These are phyloP conservation scores for Chymomyza fuscimana DNA, from an alignment of 2,888 invertebrate genomes.

Conservation along the genomic window DNA sequence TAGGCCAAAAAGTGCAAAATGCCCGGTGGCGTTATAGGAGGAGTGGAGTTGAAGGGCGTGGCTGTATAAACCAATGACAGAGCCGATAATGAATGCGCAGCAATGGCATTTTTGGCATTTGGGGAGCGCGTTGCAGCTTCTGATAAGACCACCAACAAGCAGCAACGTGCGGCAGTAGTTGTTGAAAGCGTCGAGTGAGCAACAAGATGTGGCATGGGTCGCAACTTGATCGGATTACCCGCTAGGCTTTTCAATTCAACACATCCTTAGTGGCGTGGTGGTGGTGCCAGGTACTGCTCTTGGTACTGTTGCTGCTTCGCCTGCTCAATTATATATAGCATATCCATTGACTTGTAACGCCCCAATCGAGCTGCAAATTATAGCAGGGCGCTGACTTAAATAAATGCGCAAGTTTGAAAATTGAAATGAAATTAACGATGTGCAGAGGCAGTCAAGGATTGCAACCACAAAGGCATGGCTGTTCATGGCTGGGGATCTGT, in stretches of 20 bases:
- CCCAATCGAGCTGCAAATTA: constrained; percentile 49
- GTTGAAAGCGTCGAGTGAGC: constrained; percentile 71
- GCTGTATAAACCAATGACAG: constrained; percentile 44
- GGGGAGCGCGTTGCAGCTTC: constrained; percentile 75
- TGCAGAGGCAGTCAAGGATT: constrained; percentile 27
- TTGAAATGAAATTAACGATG: constrained; percentile 67
- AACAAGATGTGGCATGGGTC: constrained; percentile 51
- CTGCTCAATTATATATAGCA: constrained; percentile 55
- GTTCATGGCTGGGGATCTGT: too few species aligned
- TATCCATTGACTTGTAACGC: constrained; percentile 17
- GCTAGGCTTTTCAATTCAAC: constrained; percentile 73
- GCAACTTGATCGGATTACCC: constrained; percentile 74
- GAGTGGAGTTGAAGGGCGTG: constrained; percentile 22
- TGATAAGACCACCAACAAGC: constrained; percentile 77
- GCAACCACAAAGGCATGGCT: background rate
- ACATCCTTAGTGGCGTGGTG: constrained; percentile 58
- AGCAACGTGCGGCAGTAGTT: constrained; percentile 55
- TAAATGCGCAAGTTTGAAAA: constrained; percentile 72
- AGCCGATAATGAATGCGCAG: constrained; percentile 68
- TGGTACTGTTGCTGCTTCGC: constrained; percentile 24
- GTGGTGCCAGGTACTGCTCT: background rate
- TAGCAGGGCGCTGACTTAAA: constrained; percentile 67
- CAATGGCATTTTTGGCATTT: constrained; percentile 74
- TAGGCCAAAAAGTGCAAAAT: constrained; percentile 45
- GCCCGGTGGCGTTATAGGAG: constrained; percentile 62